Base-by-base conservation (phyloP, 1,140 invertebrate species). In the Drosophila lacertosa region DNA sequence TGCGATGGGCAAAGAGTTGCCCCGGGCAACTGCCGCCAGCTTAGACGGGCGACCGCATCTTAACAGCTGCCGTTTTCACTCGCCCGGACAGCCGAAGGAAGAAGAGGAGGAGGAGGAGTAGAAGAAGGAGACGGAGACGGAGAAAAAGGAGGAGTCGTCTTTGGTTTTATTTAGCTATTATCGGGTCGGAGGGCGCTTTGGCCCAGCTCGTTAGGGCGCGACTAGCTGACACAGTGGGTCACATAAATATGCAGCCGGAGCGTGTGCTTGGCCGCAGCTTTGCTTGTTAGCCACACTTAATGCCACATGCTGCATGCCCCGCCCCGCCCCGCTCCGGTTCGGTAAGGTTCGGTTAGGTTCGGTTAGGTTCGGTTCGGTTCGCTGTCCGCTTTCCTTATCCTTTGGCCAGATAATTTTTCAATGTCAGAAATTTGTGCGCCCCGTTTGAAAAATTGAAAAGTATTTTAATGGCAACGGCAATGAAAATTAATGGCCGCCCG, bases 401-500 rank as follows among this genome's bases (percentile, higher is more conserved):
- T 48, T 58, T 74, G 65, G 26, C 60, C 64, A 54, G 76, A 86
- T 74, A 86, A 88, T 86, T 88, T 86, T 88, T 86, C 81, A 86
- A 81, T 88, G 81, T 86, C 81, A 76, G 65, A 86, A 77, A 72
- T 70, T 83, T 73, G 54, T 68, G 77, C 72, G 22, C 53, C 51
- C 58, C 47, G 47, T 68, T 81, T 86, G 81, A 86, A 80, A 83
- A 83, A 83, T 83, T 83, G 80, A 79, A 84, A 81, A 81, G 66
- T 79, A 48, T 88, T 86, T 86, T 81, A 88, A 86, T 86, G 77
- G 81, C 72, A 71, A 72, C 54, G 51, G 68, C 81, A 88, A 86
- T 88, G 77, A 75, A 81, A 88, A 86, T 88, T 86, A 86, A 86
- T 86, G 81, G 81, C 64, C 60, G 57, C 54, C 58, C 64, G 62